Conservation (phyloP, 2,888 invertebrate species). For the Euclidia mi region DNA sequence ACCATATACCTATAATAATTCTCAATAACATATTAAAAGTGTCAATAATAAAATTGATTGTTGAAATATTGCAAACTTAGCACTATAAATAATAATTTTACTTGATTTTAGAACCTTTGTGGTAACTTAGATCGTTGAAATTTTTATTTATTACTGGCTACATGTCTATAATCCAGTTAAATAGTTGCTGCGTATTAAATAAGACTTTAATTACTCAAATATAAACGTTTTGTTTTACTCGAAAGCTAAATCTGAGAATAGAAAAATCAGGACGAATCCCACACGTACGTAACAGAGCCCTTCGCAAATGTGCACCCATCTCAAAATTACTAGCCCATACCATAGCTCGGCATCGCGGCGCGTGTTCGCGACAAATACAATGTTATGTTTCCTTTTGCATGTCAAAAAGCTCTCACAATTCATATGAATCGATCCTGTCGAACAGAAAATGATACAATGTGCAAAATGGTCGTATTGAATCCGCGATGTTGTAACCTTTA, state of each 20-base stretch:
- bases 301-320: constrained; percentile 40
- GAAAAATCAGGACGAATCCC: background rate
- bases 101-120: no score
- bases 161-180: no score
- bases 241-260: background rate
- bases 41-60: no score
- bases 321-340: constrained; percentile 34
- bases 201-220: no score
- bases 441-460: constrained; percentile 76
- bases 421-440: constrained; percentile 79
- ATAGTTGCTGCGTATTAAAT: no score
- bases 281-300: background rate
- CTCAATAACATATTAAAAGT: no score
- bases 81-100: no score
- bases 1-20: no score
- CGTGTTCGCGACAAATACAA: constrained; percentile 75
- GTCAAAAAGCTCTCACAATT: constrained; percentile 80
- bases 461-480: constrained; percentile 70
- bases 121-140: no score
- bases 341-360: constrained; percentile 52
- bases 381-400: constrained; percentile 82
- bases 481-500: constrained; percentile 59
- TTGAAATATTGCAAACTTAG: no score
- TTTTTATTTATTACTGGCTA: no score
- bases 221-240: no score